phyloP scores from a whole-genome alignment of 1,140 invertebrate genomes.

The Penaeus indicus region DNA sequence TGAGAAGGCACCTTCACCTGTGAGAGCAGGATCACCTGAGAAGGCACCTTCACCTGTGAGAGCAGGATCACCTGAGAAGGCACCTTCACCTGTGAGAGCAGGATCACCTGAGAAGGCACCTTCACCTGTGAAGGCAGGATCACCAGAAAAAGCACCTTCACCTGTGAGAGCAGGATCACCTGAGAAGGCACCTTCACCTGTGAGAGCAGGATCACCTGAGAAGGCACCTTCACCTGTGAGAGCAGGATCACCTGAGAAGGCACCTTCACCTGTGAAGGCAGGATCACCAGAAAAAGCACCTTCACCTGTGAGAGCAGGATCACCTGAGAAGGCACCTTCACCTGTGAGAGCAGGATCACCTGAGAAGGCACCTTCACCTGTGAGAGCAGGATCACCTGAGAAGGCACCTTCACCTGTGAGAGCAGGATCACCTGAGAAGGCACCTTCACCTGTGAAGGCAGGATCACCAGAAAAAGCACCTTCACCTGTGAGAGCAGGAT shows the following conservation, averaged over 20 bases:
- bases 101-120: constrained; percentile 32
- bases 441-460: background rate
- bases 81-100: constrained; percentile 17
- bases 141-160: constrained; percentile 35
- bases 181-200: background rate
- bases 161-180: background rate
- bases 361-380: constrained; percentile 1
- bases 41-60: constrained; percentile 50
- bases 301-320: background rate
- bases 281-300: background rate
- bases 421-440: background rate
- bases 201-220: background rate
- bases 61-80: constrained; percentile 61
- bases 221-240: constrained; percentile 51
- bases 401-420: background rate
- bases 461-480: background rate
- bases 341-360: constrained; percentile 65
- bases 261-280: background rate
- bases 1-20: constrained; percentile 37
- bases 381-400: background rate
- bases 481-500: background rate
- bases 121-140: constrained; percentile 61
- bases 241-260: constrained; percentile 62
- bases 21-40: background rate
- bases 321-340: constrained; percentile 35